Base-by-base conservation (phyloP, 1,140 invertebrate species). In the Scaptomyza montana region DNA sequence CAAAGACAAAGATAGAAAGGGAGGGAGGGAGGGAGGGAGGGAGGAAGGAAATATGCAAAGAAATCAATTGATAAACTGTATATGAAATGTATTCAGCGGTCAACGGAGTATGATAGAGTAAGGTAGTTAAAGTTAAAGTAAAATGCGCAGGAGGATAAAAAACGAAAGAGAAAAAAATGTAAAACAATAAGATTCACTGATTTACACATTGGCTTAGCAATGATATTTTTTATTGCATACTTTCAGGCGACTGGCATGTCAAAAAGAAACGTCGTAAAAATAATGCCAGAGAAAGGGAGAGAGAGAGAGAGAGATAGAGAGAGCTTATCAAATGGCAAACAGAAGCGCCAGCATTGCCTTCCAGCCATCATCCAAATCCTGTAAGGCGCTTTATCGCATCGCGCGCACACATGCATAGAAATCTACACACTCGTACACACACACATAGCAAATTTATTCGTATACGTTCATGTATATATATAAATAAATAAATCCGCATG, bases 381-480 rank as follows among this genome's bases (percentile, higher is more conserved):
- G 84, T 86, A 89, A 86, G 82, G 82, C 81, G 81, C 81, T 86
- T 86, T 86, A 86, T 86, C 81, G 81, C 64, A 81, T 87, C 80
- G 54, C 78, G 71, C 66, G 53, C 81, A 60, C 77, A 81, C 77
- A 77, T 62, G 67, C 62, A 71, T 39, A 73, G 50, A 50, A 13
- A 16, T 19, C 5, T 10, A 13, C 3, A 28, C 36, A 36, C 2
- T 53, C 10, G 33, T 25, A 50, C 8, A 55, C 10, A 16, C 3
- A 45, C 25, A 25, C 19, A 66, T 7, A 19, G n/a, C 46, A 7
- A 10, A 19, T 33, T 30, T 19, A 28, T 12, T 49, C 30, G 30
- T 46, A 12, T 9, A 13, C 30, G 19, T 30, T n/a, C 45, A 4
- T 33, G 39, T 56, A 64, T 55, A 54, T 78, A 77, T 64, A 86